phyloP scores from a whole-genome alignment of 2,113 vertebrate species.

The Aleadryas rufinucha region DNA sequence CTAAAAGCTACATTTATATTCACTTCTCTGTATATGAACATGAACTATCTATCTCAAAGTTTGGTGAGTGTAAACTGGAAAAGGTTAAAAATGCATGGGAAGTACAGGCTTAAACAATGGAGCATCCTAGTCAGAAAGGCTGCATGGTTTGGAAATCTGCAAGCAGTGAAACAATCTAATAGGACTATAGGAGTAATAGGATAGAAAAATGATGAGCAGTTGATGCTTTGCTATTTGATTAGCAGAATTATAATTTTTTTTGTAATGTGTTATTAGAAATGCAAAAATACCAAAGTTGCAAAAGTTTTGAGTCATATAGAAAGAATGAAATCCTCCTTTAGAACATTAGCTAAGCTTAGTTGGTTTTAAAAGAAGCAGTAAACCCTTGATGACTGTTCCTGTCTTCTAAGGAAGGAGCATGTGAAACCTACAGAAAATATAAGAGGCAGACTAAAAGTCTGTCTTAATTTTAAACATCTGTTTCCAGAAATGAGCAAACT shows the following conservation, averaged over 20 bases:
- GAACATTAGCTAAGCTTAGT: not conserved
- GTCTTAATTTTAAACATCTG: conserved; percentile 62
- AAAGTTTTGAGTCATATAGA: not conserved
- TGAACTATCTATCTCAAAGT: not conserved
- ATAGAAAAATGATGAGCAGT: not conserved
- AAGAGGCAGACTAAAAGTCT: not conserved
- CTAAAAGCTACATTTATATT: not conserved
- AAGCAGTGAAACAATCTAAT: not conserved
- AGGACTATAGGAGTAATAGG: not conserved
- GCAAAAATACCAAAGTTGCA: not conserved
- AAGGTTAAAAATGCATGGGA: not conserved
- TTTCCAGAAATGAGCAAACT: conserved; percentile 35
- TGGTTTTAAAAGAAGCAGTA: not conserved
- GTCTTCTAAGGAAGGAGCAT: not conserved
- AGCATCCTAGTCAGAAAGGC: not conserved
- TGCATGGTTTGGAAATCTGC: not conserved
- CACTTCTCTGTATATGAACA: not conserved
- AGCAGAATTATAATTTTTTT: not conserved
- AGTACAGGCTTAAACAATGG: not conserved
- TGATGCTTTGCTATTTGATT: not conserved
- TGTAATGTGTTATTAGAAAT: not conserved
- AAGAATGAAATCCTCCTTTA: not conserved
- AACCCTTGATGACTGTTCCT: not conserved
- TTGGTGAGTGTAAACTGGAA: not conserved
- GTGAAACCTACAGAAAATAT: not conserved